Evolutionary conservation across 2,113 vertebrate species (phyloP).

Genomic region (Peromyscus californicus): DNA sequence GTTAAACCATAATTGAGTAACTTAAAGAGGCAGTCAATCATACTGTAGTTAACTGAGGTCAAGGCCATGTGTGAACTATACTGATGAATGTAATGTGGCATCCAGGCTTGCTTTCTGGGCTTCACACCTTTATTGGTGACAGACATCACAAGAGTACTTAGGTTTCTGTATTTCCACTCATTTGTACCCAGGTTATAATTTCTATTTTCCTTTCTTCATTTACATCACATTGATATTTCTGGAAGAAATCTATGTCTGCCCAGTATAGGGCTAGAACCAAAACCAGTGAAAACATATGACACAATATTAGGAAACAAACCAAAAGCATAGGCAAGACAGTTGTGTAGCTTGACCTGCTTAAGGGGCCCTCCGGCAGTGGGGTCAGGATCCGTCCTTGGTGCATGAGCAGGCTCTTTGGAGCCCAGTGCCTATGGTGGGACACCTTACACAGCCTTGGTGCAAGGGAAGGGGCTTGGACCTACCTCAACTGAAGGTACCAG

Average conservation of each 20-base stretch:
- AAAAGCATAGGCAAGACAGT: not conserved
- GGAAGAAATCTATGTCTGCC: not conserved
- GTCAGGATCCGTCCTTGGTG: too few relatives aligned
- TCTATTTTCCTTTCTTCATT: not conserved
- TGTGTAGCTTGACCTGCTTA: too few relatives aligned
- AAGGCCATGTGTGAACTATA: not conserved
- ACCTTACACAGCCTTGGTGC: too few relatives aligned
- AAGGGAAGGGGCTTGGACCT: too few relatives aligned
- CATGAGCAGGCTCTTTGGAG: too few relatives aligned
- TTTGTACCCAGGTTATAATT: not conserved
- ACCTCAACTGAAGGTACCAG: too few relatives aligned
- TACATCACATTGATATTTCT: not conserved
- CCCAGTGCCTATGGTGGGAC: too few relatives aligned
- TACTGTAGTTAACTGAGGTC: not conserved
- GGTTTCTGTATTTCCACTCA: not conserved
- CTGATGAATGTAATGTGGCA: not conserved
- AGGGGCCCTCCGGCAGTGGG: too few relatives aligned
- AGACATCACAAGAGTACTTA: not conserved
- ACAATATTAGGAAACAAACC: not conserved
- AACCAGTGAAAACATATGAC: not conserved
- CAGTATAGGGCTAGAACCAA: not conserved
- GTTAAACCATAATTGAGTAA: conserved; percentile 30
- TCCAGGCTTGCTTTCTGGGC: not conserved
- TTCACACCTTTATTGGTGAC: not conserved
- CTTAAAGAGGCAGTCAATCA: not conserved